phyloP scores from a whole-genome alignment of 2,888 invertebrate genomes.

The Coecobrya sp. region DNA sequence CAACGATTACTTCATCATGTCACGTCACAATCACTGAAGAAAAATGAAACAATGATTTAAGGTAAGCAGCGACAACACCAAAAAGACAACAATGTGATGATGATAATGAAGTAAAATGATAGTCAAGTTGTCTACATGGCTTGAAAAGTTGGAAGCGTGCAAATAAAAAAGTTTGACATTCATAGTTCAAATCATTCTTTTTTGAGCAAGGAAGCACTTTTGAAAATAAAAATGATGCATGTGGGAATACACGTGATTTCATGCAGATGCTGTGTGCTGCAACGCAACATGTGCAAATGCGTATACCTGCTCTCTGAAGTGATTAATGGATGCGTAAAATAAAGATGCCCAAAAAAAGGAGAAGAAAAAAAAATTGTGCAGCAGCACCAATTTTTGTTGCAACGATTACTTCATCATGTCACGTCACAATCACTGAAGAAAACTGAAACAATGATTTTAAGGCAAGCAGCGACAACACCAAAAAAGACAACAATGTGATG shows the following conservation, averaged over 20 bases:
- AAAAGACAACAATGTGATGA: not conserved
- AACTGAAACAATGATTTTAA: slow-evolving; percentile 1
- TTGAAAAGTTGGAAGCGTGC: slow-evolving; percentile 20
- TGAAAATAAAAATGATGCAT: slow-evolving; percentile 28
- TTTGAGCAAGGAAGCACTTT: not conserved
- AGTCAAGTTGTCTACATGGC: not conserved
- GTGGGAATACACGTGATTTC: not conserved
- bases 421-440: not conserved
- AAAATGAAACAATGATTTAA: not conserved
- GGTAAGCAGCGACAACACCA: not conserved
- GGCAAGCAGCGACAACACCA: not conserved
- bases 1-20: slow-evolving; percentile 13
- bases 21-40: not conserved
- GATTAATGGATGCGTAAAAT: not conserved
- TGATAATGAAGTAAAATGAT: not conserved
- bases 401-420: slow-evolving; percentile 19
- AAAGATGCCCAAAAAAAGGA: not conserved
- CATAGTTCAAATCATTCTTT: not conserved
- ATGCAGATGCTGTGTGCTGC: too few relatives aligned
- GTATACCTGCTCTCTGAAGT: not conserved
- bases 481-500: not conserved
- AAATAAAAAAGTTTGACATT: not conserved
- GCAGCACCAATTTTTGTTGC: too few relatives aligned
- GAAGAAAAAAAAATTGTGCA: not conserved
- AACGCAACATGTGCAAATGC: not conserved